These are phyloP conservation scores for Sphyrna mokarran DNA, from an alignment of 2,113 vertebrate genomes.

Conservation along the genomic window DNA sequence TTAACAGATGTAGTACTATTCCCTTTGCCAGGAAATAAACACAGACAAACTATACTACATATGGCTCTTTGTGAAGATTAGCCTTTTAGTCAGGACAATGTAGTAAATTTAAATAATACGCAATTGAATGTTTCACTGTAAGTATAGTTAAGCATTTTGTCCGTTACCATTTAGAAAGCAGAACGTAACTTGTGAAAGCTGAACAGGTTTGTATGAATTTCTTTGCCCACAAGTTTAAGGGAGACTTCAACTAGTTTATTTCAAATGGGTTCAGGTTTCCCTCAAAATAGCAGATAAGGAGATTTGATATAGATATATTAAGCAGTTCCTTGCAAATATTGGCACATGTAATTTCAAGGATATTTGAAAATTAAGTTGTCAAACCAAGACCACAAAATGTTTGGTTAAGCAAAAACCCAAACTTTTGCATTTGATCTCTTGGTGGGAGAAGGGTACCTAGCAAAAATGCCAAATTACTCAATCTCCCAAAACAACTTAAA, in stretches of 20 bases:
- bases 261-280: background rate
- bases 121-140: background rate
- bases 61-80: constrained; percentile 6
- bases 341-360: background rate
- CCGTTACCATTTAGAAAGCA: background rate
- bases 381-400: background rate
- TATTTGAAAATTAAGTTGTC: background rate
- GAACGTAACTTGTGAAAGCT: background rate
- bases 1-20: background rate
- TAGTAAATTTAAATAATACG: background rate
- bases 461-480: background rate
- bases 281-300: background rate
- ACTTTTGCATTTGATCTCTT: background rate
- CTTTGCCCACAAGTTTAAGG: background rate
- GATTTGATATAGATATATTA: background rate
- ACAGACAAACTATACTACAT: background rate
- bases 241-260: background rate
- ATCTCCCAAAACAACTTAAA: background rate
- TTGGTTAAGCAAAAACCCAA: background rate
- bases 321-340: background rate
- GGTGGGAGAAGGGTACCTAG: background rate
- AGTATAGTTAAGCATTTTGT: background rate
- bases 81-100: background rate
- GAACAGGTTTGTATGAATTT: background rate
- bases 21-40: constrained; percentile 4